Conservation (phyloP, 1,140 invertebrate species). For the Ptiloglossa arizonensis region DNA sequence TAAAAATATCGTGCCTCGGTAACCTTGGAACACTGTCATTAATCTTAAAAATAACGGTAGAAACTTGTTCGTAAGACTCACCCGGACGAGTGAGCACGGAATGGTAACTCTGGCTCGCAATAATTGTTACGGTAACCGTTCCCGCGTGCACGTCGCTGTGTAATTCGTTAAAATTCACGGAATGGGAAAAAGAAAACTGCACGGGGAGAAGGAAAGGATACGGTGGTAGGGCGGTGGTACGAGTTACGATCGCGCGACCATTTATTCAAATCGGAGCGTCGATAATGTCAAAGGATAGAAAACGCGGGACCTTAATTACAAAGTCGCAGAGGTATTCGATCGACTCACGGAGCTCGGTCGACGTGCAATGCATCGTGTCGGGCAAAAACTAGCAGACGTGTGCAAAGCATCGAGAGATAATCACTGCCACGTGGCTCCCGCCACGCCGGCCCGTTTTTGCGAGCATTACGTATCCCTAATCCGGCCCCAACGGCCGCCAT, state of each 20-base stretch:
- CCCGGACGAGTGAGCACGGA: too few species aligned
- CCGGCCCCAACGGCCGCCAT: slow-evolving; percentile 63
- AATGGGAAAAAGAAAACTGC: too few species aligned
- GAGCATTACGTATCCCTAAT: slow-evolving; percentile 67
- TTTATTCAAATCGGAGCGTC: slow-evolving; percentile 2
- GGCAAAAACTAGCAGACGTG: slow-evolving; percentile 59
- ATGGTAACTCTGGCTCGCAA: too few species aligned
- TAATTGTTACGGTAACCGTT: too few species aligned
- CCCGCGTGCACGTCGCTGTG: too few species aligned
- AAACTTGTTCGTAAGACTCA: too few species aligned
- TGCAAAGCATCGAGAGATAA: slow-evolving; percentile 67
- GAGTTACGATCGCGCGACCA: neutral
- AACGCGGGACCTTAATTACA: slow-evolving; percentile 54
- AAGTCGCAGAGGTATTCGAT: slow-evolving; percentile 58
- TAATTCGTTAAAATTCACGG: neutral
- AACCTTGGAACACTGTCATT: too few species aligned
- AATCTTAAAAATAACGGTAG: too few species aligned
- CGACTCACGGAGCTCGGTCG: slow-evolving; percentile 38
- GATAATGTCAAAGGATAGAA: slow-evolving; percentile 16
- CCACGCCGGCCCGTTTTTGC: slow-evolving; percentile 62
- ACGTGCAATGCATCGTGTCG: slow-evolving; percentile 51
- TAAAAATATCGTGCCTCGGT: too few species aligned
- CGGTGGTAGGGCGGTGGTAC: too few species aligned
- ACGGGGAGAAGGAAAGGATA: too few species aligned
- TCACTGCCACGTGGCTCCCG: slow-evolving; percentile 67